Conservation (phyloP, 2,113 vertebrate species). For the Poeciliopsis occidentalis region DNA sequence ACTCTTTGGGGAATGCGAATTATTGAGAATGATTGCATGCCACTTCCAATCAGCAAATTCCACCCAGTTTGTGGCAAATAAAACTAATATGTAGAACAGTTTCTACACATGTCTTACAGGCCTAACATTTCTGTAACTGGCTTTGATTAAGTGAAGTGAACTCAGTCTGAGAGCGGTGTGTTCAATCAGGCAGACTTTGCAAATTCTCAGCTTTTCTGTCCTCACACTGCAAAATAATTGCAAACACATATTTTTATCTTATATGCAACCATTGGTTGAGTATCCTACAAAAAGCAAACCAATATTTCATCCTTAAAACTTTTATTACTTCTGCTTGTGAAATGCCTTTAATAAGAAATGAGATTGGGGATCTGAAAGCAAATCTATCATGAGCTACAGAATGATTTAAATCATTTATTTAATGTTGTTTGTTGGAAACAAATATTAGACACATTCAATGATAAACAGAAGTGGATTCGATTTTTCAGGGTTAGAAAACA, state of each 20-base stretch:
- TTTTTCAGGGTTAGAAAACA: too few relatives aligned
- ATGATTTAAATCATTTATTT: conserved; percentile 22
- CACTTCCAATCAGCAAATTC: conserved; percentile 50
- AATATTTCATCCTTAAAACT: conserved; percentile 20
- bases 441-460: too few relatives aligned
- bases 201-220: background rate
- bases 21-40: conserved; percentile 63
- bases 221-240: background rate
- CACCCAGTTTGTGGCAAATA: conserved; percentile 33
- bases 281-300: conserved; percentile 8
- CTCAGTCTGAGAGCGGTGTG: conserved; percentile 1
- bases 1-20: conserved; percentile 70
- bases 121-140: conserved; percentile 12
- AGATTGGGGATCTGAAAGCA: conserved; percentile 20
- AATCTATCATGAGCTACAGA: conserved; percentile 37
- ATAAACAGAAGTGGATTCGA: too few relatives aligned
- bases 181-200: conserved; percentile 10
- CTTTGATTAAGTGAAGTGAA: conserved; percentile 22
- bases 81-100: conserved; percentile 22
- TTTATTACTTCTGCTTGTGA: conserved; percentile 21
- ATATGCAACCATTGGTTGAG: background rate
- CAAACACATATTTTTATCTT: background rate
- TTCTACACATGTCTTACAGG: conserved; percentile 41
- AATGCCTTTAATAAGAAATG: conserved; percentile 19
- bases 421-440: too few relatives aligned